Percentiles rank a stretch among this genome's conserved stretches.
Conservation (phyloP, 2,888 invertebrate genomes). For the Calliscelio sp. region DNA sequence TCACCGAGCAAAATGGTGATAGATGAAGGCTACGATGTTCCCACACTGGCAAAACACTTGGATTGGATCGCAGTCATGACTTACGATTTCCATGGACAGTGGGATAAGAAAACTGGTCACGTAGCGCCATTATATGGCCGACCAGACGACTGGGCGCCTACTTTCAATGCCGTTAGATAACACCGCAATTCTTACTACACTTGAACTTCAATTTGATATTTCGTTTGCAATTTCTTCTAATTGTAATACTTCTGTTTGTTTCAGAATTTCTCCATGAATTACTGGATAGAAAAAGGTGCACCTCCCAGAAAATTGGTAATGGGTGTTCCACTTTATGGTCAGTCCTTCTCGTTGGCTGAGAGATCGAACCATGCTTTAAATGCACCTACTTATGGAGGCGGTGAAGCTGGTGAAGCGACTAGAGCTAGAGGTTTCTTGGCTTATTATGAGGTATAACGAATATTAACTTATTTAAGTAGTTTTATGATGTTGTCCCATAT, state of each 20-base stretch:
- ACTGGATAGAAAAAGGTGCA: slow-evolving; percentile 94
- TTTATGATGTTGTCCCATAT: no score
- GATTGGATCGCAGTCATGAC: slow-evolving; percentile 97
- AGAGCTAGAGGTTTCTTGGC: slow-evolving; percentile 95
- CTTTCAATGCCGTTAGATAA: slow-evolving; percentile 88
- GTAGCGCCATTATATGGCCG: slow-evolving; percentile 94
- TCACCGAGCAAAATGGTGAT: slow-evolving; percentile 94
- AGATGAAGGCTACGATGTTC: slow-evolving; percentile 94
- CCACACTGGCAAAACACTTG: slow-evolving; percentile 90
- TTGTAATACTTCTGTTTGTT: no score
- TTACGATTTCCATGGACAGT: slow-evolving; percentile 96
- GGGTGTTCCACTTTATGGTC: slow-evolving; percentile 96
- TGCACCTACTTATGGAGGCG: slow-evolving; percentile 93
- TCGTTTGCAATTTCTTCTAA: slow-evolving; percentile 1
- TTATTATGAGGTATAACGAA: slow-evolving; percentile 96
- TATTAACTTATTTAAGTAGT: no score
- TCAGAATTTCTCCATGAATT: slow-evolving; percentile 94
- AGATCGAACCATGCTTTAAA: slow-evolving; percentile 89
- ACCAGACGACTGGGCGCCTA: slow-evolving; percentile 88
- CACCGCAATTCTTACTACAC: no score
- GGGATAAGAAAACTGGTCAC: slow-evolving; percentile 96
- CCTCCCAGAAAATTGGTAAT: slow-evolving; percentile 92
- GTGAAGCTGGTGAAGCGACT: slow-evolving; percentile 95
- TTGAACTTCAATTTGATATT: not conserved
- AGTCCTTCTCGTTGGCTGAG: slow-evolving; percentile 93